A percentile compares a stretch with the other conserved stretches of the same genome.
Conservation (phyloP, 2,797 vertebrate genomes). For the Ambastaia sidthimunki region DNA sequence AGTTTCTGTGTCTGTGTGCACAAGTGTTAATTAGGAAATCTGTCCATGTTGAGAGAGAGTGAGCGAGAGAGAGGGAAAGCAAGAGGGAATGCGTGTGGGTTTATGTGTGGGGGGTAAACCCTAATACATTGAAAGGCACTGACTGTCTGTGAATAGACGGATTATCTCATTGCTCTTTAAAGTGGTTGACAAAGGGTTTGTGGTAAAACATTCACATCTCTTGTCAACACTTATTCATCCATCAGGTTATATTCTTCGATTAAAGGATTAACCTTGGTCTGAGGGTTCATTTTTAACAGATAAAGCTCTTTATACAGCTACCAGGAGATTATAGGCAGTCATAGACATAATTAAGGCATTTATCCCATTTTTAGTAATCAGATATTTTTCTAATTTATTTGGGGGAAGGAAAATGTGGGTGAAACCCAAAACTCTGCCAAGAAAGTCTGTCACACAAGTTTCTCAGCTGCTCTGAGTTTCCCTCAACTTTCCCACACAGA, state of each 20-base stretch:
- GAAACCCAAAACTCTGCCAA: slow-evolving; percentile 27
- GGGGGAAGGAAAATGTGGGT: not conserved
- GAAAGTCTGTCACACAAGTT: slow-evolving; percentile 17
- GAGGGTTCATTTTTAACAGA: slow-evolving; percentile 35
- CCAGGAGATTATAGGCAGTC: slow-evolving; percentile 38
- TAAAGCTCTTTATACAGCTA: slow-evolving; percentile 42
- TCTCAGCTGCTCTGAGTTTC: slow-evolving; percentile 11
- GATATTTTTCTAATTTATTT: slow-evolving; percentile 24
- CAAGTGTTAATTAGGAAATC: slow-evolving; percentile 61
- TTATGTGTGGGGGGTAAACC: slow-evolving; percentile 49
- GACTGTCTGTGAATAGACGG: slow-evolving; percentile 55
- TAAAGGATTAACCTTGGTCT: slow-evolving; percentile 43
- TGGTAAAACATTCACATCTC: slow-evolving; percentile 55
- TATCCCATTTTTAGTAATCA: slow-evolving; percentile 37
- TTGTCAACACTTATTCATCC: slow-evolving; percentile 55
- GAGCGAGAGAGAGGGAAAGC: not conserved
- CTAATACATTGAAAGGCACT: slow-evolving; percentile 44
- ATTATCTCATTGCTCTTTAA: slow-evolving; percentile 60
- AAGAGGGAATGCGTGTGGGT: slow-evolving; percentile 35
- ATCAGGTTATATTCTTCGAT: slow-evolving; percentile 37
- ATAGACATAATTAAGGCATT: slow-evolving; percentile 41
- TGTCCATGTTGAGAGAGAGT: slow-evolving; percentile 28
- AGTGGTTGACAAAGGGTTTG: slow-evolving; percentile 53
- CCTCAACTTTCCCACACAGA: slow-evolving; percentile 41
- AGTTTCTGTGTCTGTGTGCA: slow-evolving; percentile 32